Evolutionary conservation across 2,113 vertebrate species (phyloP).

Genomic region (Alexandromys fortis): DNA sequence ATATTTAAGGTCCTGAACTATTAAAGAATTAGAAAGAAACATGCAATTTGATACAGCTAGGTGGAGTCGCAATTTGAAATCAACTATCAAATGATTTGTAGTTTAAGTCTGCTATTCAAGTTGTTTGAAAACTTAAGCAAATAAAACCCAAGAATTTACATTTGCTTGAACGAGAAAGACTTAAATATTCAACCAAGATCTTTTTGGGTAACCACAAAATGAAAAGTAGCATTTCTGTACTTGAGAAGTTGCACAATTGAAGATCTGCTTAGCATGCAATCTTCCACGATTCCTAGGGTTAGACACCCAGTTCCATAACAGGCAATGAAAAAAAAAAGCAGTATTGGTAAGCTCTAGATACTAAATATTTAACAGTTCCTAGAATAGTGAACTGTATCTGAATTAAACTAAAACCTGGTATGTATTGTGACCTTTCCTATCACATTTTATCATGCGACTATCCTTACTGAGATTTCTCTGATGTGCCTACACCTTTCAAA

Average conservation of each 20-base stretch:
- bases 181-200: neutral
- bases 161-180: neutral
- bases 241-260: neutral
- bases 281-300: neutral
- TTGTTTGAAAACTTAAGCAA: neutral
- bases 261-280: neutral
- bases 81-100: neutral
- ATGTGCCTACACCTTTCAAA: conserved; percentile 51
- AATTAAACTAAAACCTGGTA: conserved; percentile 43
- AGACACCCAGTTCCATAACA: neutral
- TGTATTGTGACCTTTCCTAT: conserved; percentile 63
- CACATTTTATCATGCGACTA: conserved; percentile 61
- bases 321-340: neutral
- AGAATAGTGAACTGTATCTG: neutral
- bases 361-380: conserved; percentile 27
- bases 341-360: neutral
- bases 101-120: neutral
- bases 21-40: neutral
- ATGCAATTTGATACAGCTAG: neutral
- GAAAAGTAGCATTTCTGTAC: neutral
- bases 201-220: neutral
- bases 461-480: conserved; percentile 69
- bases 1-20: neutral
- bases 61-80: neutral
- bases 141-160: neutral